Evolutionary conservation across 2,113 vertebrate species (phyloP).

Genomic region (Heptranchias perlo): DNA sequence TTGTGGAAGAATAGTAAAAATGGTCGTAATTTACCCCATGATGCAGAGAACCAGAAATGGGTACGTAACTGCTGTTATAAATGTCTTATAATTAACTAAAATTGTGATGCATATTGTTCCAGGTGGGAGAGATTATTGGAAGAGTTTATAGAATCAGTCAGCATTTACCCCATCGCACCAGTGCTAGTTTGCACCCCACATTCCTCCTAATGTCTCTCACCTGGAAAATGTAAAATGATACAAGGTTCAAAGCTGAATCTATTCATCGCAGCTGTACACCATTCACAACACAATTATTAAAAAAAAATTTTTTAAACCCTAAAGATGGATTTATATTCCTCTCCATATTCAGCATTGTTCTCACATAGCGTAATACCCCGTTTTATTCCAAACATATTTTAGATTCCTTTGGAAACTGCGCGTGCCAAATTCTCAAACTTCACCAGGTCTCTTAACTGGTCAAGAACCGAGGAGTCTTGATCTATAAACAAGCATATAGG

Average conservation of each 20-base stretch:
- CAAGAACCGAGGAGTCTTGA: neutral
- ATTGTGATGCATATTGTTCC: neutral
- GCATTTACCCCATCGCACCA: neutral
- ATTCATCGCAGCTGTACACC: neutral
- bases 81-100: neutral
- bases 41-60: neutral
- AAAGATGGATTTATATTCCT: neutral
- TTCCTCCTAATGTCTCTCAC: neutral
- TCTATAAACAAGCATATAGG: neutral
- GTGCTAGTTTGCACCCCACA: neutral
- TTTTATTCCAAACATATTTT: neutral
- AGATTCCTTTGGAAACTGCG: neutral
- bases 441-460: neutral
- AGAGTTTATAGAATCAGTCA: neutral
- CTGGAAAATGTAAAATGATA: neutral
- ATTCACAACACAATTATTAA: neutral
- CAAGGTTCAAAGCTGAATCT: neutral
- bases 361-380: neutral
- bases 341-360: constrained; percentile 3
- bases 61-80: neutral
- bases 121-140: neutral
- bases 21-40: neutral
- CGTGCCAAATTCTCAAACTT: neutral
- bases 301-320: neutral
- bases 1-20: neutral